Percentiles rank a stretch among this genome's conserved stretches.
phyloP scores from a whole-genome alignment of 1,140 invertebrate genomes.

The Sarcophaga bullata region DNA sequence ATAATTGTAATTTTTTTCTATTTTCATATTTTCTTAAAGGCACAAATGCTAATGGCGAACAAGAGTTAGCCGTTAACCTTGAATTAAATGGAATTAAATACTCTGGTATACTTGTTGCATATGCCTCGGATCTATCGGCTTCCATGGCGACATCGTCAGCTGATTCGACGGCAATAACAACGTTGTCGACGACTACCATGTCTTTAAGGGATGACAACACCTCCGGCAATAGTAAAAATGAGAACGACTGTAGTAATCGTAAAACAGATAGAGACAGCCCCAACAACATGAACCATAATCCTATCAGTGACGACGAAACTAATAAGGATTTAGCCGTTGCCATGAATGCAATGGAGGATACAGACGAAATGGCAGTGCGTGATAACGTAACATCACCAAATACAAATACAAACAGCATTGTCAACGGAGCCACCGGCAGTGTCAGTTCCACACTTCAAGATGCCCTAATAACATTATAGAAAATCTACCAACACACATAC shows the following conservation, averaged over 20 bases:
- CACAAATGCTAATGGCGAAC: slow-evolving; percentile 79
- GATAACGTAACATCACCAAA: slow-evolving; percentile 7
- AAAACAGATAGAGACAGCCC: background rate
- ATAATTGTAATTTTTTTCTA: background rate
- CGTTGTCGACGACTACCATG: background rate
- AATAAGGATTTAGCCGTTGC: background rate
- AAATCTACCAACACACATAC: background rate
- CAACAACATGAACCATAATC: background rate
- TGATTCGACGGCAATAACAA: slow-evolving; percentile 14
- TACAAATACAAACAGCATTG: background rate
- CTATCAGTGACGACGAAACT: background rate
- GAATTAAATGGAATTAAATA: slow-evolving; percentile 95
- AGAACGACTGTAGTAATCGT: background rate
- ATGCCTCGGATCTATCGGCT: slow-evolving; percentile 57
- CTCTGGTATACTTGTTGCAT: slow-evolving; percentile 87
- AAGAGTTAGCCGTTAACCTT: slow-evolving; percentile 93
- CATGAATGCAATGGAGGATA: background rate
- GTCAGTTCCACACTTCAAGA: background rate
- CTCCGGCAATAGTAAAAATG: background rate
- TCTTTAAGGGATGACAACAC: background rate
- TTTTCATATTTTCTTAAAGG: slow-evolving; percentile 65
- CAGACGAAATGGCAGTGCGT: slow-evolving; percentile 19
- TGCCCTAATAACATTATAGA: slow-evolving; percentile 29
- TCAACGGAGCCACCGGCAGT: background rate
- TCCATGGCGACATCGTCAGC: slow-evolving; percentile 43